Base-by-base conservation (phyloP, 2,113 vertebrate species). In the Mormyrus lacerda region DNA sequence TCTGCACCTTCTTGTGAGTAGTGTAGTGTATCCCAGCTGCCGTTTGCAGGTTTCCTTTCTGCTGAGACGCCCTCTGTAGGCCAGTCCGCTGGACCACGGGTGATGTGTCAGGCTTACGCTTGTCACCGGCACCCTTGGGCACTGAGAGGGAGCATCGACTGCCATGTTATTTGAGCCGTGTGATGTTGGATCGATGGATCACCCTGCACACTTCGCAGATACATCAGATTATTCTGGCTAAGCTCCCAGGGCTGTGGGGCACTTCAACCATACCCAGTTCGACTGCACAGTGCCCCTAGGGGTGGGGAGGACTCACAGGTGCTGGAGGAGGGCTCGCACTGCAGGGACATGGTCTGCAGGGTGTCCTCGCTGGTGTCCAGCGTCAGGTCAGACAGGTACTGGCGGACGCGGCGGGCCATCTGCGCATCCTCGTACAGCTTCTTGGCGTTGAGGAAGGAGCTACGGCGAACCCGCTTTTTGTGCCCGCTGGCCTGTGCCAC, bases 361-460 rank as follows among this genome's bases (percentile, higher is more conserved):
- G 96, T 98, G 93, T 99, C 98, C 94, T 99, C 98, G 42, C 98
- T 99, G 90, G 97, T 98, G 91, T 99, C 98, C 84, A 99, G 95
- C 90, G 97, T 97, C 92, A 99, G 95, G 92, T 98, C 97, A 87
- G 97, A 97, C 92, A 99, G 96, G 94, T 99, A 99, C 92, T 99
- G 98, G 89, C 98, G 99, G 69, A 99, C 98, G 91, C 97, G 98
- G 79, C 98, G 95, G 89, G 98, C 97, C 98, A 99, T 99, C 93
- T 99, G 98, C 53, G 98, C 98, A 65, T 99, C 98, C 94, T 99
- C 98, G 6, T 99, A 99, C 42, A 99, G 95, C 93, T 99, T 99
- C 95, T 99, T 99, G 93, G 98, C 98, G 83, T 99, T 99, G 50
- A 99, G 97, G 93, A 99, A 99, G 91, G 98, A 99, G 94, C 98